Evolutionary conservation across 2,888 invertebrate genomes (phyloP), one percentile per base, ranked within the genome.

Genomic region (Spilosoma lubricipeda): DNA sequence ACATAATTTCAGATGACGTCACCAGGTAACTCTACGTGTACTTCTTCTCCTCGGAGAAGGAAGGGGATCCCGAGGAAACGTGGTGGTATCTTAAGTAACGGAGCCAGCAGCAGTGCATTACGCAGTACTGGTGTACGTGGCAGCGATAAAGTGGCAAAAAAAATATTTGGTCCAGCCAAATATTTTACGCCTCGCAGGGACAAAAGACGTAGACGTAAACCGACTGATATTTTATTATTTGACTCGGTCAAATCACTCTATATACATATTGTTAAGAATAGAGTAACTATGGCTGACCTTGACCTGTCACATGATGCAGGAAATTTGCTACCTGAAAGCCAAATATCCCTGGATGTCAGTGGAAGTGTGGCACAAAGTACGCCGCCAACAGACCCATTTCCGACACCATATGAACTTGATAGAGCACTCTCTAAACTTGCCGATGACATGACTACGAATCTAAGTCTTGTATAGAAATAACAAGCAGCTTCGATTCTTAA

Each of bases 141-240:
- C 30, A 97, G 97, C 79, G 92, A 96, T 72, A 97, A 97, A 97
- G 97, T 98, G 96, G 98, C 98, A 0, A 98, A 98, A 88, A 97
- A 97, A 89, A 98, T 98, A 0, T 98, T 98, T 89, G 98, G 98
- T 92, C 98, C 98, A 4, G 98, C 98, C 0, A 98, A 98, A 86
- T 97, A 97, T 82, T 97, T 98, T 91, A 93, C 98, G 52, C 98
- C 98, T 15, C 96, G 96, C 82, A 97, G 97, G 87, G 94, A 97
- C 66, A 97, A 97, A 1, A 95, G 97, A 36, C 0, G 36, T 1
- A 95, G 97, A 36, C 4, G 36, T 7, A 36, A 4, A 68, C 97
- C 97, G 18, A 94, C 96, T 7, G 97, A 97, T 8, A 3, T 45
- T 18, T 45, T 18, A 3, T 45, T 18, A 0, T 13, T 4, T 18